Base-by-base conservation (phyloP, 2,888 invertebrate species). In the Koerneria pararmatus region DNA sequence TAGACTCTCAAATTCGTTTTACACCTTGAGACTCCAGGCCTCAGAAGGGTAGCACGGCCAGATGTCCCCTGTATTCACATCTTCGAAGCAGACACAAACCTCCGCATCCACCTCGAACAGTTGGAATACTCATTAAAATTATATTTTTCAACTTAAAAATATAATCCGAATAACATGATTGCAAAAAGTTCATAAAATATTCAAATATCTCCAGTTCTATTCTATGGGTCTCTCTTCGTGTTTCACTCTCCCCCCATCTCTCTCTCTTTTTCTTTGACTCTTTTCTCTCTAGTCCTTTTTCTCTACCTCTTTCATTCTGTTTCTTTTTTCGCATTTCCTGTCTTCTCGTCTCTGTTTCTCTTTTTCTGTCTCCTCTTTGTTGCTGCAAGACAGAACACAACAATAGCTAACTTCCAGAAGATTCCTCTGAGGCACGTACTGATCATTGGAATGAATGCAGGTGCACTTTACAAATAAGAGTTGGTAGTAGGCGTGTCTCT, bases 21-120 rank as follows among this genome's bases (percentile, higher is more conserved):
- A 24, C 61, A 80, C 77, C 72, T 81, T 80, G 34, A 77, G 78
- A 59, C 70, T 76, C 82, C 82, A 82, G 4, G 70, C 78, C 6
- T 74, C 63, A 1, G 75, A 72, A 34, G 79, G 77, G 68, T 82
- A 82, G 58, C 82, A 82, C 6, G 82, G 82, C 82, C 82, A 82
- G 22, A 82, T 79, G 37, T 78, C 71, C 24, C 82, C 82, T n/a
- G 78, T 75, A 5, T 77, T 71, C 6, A 74, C 72, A 66, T 83
- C 82, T 65, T 83, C 81, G 58, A 79, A 83, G 59, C 82, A 82
- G 68, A 82, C 74, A 65, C 82, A 82, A 6, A 82, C 76, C 8
- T 78, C 73, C 0, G 80, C 74, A 62, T 82, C 80, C 19, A 72
- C 71, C 78, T 79, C 46, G 57, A 71, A 27, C n/a, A n/a, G 46